Conservation (phyloP, 2,888 invertebrate genomes). For the Pediacus dermestoides region DNA sequence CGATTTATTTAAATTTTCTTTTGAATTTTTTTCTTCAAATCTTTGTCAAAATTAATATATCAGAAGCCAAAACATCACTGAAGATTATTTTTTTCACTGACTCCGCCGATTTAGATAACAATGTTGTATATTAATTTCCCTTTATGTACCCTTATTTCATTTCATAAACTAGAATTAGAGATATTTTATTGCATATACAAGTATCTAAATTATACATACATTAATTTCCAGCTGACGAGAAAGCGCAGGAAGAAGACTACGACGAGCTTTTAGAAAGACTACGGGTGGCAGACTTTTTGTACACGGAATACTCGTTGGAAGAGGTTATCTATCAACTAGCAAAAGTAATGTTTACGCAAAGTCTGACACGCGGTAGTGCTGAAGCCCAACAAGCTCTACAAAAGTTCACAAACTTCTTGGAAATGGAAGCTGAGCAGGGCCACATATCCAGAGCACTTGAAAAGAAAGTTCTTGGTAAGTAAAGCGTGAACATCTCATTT, state of each 20-base stretch:
- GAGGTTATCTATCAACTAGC: conserved; percentile 78
- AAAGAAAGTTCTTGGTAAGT: conserved; percentile 72
- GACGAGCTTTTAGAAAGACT: conserved; percentile 67
- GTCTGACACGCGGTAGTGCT: conserved; percentile 63
- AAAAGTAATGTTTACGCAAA: conserved; percentile 78
- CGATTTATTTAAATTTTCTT: too few relatives aligned
- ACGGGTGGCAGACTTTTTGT: conserved; percentile 66
- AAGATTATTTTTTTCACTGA: too few relatives aligned
- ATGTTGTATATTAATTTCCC: too few relatives aligned
- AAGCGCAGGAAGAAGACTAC: conserved; percentile 53
- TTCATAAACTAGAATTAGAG: too few relatives aligned
- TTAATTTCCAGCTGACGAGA: conserved; percentile 21
- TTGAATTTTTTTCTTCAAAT: too few relatives aligned
- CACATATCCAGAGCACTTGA: conserved; percentile 70
- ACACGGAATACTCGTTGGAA: conserved; percentile 73
- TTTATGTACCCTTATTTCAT: too few relatives aligned
- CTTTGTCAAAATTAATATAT: too few relatives aligned
- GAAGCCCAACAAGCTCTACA: conserved; percentile 71
- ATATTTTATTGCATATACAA: too few relatives aligned
- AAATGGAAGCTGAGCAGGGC: conserved; percentile 69
- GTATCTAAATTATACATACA: too few relatives aligned
- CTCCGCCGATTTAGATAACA: too few relatives aligned
- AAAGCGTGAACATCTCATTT: too few relatives aligned
- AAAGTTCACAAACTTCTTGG: conserved; percentile 70
- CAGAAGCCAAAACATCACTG: too few relatives aligned